Percentiles rank a stretch among this genome's conserved stretches.
Evolutionary conservation across 1,140 invertebrate genomes (phyloP).

Genomic region (Pissodes strobi): DNA sequence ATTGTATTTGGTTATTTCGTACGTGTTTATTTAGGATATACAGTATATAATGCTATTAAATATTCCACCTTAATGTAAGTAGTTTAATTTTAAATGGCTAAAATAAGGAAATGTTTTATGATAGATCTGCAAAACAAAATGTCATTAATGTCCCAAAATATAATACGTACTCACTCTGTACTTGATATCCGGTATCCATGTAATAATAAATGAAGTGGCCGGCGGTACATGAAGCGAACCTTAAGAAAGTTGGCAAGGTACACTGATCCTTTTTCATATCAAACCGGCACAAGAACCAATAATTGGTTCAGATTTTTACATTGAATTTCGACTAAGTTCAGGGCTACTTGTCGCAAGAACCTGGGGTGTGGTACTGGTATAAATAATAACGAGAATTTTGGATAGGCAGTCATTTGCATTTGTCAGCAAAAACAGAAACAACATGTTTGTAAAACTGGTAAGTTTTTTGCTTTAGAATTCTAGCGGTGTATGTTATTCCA

Average conservation of each 20-base stretch:
- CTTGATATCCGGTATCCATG: neutral
- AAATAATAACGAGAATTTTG: slow-evolving; percentile 48
- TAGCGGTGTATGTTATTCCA: too few species aligned
- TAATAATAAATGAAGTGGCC: slow-evolving; percentile 22
- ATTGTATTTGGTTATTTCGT: too few species aligned
- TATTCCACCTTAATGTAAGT: too few species aligned
- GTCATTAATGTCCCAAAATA: too few species aligned
- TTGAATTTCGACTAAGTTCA: slow-evolving; percentile 36
- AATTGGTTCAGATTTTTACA: slow-evolving; percentile 22
- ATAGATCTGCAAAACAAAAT: too few species aligned
- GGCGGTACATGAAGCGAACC: slow-evolving; percentile 19
- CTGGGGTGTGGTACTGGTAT: slow-evolving; percentile 50
- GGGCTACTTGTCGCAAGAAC: slow-evolving; percentile 28
- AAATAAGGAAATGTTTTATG: too few species aligned
- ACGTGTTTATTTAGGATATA: too few species aligned
- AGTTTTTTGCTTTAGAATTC: too few species aligned
- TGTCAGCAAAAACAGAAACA: slow-evolving; percentile 47
- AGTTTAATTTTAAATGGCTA: too few species aligned
- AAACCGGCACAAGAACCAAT: slow-evolving; percentile 20
- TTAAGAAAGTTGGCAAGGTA: slow-evolving; percentile 23
- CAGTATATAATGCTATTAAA: too few species aligned
- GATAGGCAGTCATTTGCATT: slow-evolving; percentile 47
- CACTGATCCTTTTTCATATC: slow-evolving; percentile 27
- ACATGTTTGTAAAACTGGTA: slow-evolving; percentile 56
- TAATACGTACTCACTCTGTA: slow-evolving; percentile 14